Evolutionary conservation across 1,140 invertebrate genomes (phyloP).

Genomic region (Planococcus citri): DNA sequence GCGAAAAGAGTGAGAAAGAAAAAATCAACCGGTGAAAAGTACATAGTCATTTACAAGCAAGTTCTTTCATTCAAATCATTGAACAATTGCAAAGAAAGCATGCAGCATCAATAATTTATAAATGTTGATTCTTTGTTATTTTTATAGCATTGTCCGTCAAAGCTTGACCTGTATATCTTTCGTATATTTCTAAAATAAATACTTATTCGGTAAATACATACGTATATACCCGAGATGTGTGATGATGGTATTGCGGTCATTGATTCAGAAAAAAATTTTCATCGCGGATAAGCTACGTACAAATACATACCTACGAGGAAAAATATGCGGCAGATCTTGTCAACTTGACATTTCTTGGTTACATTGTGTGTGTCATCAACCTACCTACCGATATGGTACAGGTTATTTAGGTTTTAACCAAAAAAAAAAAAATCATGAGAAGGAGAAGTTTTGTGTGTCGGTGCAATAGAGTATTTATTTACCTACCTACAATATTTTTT

Average conservation of each 20-base stretch:
- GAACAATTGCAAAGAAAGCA: constrained; percentile 2
- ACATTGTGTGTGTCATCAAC: too few relatives aligned
- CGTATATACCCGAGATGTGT: too few relatives aligned
- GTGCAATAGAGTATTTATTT: too few relatives aligned
- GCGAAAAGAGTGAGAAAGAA: background rate
- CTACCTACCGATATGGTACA: too few relatives aligned
- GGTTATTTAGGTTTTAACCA: too few relatives aligned
- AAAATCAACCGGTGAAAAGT: background rate
- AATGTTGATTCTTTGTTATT: constrained; percentile 1
- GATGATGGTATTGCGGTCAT: background rate
- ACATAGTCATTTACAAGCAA: constrained; percentile 2
- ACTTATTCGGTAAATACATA: background rate
- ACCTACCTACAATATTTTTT: too few relatives aligned
- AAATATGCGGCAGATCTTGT: background rate
- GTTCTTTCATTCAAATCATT: background rate
- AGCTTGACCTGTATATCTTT: background rate
- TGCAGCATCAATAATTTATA: background rate
- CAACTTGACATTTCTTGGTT: too few relatives aligned
- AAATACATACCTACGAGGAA: background rate
- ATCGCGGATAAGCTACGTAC: background rate
- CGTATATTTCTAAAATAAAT: background rate
- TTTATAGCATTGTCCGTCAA: background rate
- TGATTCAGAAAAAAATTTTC: background rate
- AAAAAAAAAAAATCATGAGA: too few relatives aligned
- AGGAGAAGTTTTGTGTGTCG: too few relatives aligned